Evolutionary conservation across 2,888 invertebrate genomes (phyloP).

Genomic region (Morinoia aosen): DNA sequence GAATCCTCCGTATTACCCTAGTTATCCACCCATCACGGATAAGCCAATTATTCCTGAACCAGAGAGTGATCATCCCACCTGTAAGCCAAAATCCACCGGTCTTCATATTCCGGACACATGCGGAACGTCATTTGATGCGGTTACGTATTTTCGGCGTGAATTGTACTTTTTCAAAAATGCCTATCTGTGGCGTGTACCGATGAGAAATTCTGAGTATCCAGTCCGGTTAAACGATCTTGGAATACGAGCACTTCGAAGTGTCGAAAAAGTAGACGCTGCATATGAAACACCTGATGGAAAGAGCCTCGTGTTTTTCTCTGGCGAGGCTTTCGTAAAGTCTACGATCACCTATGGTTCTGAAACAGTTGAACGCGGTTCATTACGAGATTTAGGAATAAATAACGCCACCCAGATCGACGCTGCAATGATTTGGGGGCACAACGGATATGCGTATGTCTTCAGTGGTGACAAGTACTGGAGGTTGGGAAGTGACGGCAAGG

Average conservation of each 20-base stretch:
- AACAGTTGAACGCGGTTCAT: conserved; percentile 76
- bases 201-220: neutral
- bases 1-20: neutral
- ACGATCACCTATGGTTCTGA: neutral
- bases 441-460: conserved; percentile 91
- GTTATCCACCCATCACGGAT: neutral
- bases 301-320: conserved; percentile 39
- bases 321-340: neutral
- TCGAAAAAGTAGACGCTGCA: conserved; percentile 54
- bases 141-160: conserved; percentile 88
- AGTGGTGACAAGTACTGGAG: conserved; percentile 87
- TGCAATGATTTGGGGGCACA: conserved; percentile 94
- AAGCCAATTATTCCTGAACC: neutral
- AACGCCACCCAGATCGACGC: conserved; percentile 88
- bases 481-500: conserved; percentile 82
- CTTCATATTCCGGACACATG: conserved; percentile 82
- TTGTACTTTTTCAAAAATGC: conserved; percentile 77
- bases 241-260: neutral
- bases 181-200: conserved; percentile 89
- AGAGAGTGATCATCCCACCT: neutral
- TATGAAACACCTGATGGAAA: conserved; percentile 22
- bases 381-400: conserved; percentile 86
- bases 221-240: neutral
- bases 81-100: conserved; percentile 44
- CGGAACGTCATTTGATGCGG: conserved; percentile 89